These are phyloP conservation scores for Clistopyga incitator DNA, from an alignment of 2,888 invertebrate species.

Conservation along the genomic window DNA sequence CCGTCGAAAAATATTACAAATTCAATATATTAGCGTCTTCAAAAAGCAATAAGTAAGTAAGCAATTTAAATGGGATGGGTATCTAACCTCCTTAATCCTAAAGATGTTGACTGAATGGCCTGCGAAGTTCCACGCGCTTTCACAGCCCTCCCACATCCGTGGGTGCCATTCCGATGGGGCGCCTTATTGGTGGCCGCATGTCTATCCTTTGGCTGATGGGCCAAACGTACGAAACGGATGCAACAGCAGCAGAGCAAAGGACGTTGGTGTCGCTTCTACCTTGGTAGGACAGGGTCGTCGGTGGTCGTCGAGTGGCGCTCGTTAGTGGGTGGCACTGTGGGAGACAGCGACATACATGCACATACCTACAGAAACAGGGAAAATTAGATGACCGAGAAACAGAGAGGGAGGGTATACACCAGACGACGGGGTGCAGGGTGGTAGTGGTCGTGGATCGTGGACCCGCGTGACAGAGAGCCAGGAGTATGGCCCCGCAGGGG, in stretches of 20 bases:
- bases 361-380: conserved; percentile 18
- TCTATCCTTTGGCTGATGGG: conserved; percentile 55
- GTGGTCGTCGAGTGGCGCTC: conserved; percentile 70
- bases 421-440: conserved; percentile 39
- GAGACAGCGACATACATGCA: conserved; percentile 36
- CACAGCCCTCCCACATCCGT: background rate
- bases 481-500: conserved; percentile 75
- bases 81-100: background rate
- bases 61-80: no score
- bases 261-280: conserved; percentile 10
- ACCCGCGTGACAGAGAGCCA: conserved; percentile 71
- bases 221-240: conserved; percentile 44
- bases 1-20: no score
- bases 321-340: conserved; percentile 62
- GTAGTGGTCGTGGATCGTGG: conserved; percentile 36
- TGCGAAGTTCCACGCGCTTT: background rate
- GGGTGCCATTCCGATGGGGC: conserved; percentile 4
- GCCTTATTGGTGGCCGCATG: conserved; percentile 34
- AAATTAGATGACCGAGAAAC: conserved; percentile 36
- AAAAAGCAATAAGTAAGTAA: no score
- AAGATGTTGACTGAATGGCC: background rate
- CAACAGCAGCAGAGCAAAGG: conserved; percentile 19
- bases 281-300: conserved; percentile 57
- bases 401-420: conserved; percentile 32
- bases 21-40: no score